Evolutionary conservation across 2,113 vertebrate genomes (phyloP).

Genomic region (Hipposideros armiger): DNA sequence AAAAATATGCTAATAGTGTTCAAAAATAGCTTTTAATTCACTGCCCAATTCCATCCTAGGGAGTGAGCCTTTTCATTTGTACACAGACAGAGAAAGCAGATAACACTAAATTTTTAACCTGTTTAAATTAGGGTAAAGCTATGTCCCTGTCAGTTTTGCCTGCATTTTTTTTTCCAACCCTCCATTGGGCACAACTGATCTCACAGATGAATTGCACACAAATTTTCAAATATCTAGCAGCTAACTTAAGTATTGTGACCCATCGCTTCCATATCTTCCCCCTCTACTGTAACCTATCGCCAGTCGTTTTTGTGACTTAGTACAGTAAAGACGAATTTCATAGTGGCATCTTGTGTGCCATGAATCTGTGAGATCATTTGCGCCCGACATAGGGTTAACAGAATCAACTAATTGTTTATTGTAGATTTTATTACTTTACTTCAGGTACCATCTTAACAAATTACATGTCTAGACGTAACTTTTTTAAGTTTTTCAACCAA

Average conservation of each 20-base stretch:
- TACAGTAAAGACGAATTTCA: too few relatives aligned
- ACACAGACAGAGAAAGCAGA: background rate
- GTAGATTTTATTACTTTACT: background rate
- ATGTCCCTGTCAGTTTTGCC: background rate
- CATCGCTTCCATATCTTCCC: too few relatives aligned
- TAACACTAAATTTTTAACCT: background rate
- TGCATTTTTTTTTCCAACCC: conserved; percentile 1
- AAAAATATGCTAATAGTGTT: background rate
- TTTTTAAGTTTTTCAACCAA: background rate
- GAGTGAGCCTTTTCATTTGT: background rate
- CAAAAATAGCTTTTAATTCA: background rate
- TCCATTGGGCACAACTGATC: too few relatives aligned
- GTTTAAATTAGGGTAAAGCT: background rate
- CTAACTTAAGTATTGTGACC: too few relatives aligned
- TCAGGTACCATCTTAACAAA: conserved; percentile 3
- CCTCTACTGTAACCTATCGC: too few relatives aligned
- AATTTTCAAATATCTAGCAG: too few relatives aligned
- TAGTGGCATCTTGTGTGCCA: too few relatives aligned
- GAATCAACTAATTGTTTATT: background rate
- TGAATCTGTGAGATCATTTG: too few relatives aligned
- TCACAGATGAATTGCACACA: too few relatives aligned
- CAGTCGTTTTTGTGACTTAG: too few relatives aligned
- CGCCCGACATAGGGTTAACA: background rate
- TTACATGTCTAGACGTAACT: conserved; percentile 2
- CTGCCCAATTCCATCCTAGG: background rate